Evolutionary conservation across 2,888 invertebrate species (phyloP).

Genomic region (Hirtodrosophila alboralis): DNA sequence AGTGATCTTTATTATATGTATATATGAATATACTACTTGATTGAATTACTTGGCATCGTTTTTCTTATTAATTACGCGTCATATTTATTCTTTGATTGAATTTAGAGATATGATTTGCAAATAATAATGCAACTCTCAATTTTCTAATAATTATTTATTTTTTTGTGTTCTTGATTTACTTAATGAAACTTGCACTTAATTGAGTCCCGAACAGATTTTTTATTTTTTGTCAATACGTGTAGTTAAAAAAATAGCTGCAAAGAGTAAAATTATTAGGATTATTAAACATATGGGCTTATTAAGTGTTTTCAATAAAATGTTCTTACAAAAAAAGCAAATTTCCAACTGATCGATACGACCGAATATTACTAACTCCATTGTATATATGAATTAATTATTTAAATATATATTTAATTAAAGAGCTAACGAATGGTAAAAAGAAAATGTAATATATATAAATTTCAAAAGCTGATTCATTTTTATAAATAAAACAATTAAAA

Average conservation of each 20-base stretch:
- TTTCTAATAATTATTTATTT: constrained; percentile 28
- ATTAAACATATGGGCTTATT: too few relatives aligned
- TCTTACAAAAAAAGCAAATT: too few relatives aligned
- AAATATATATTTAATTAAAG: too few relatives aligned
- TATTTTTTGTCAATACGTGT: constrained; percentile 26
- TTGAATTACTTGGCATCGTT: constrained; percentile 27
- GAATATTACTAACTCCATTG: too few relatives aligned
- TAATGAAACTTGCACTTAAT: constrained; percentile 45
- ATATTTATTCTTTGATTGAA: constrained; percentile 32
- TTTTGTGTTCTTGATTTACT: constrained; percentile 29
- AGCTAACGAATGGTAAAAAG: too few relatives aligned
- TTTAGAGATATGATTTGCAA: constrained; percentile 8
- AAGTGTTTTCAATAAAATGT: too few relatives aligned
- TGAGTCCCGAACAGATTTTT: constrained; percentile 40
- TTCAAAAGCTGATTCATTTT: too few relatives aligned
- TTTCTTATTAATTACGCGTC: constrained; percentile 51
- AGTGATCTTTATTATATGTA: constrained; percentile 19
- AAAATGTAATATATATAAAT: too few relatives aligned
- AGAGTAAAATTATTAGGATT: not conserved
- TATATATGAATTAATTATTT: too few relatives aligned
- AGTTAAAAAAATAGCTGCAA: constrained; percentile 9
- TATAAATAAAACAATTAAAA: too few relatives aligned
- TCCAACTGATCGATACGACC: too few relatives aligned
- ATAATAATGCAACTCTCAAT: constrained; percentile 12
- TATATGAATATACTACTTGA: constrained; percentile 4